phyloP scores from a whole-genome alignment of 2,113 vertebrate genomes.

The Polyodon spathula region DNA sequence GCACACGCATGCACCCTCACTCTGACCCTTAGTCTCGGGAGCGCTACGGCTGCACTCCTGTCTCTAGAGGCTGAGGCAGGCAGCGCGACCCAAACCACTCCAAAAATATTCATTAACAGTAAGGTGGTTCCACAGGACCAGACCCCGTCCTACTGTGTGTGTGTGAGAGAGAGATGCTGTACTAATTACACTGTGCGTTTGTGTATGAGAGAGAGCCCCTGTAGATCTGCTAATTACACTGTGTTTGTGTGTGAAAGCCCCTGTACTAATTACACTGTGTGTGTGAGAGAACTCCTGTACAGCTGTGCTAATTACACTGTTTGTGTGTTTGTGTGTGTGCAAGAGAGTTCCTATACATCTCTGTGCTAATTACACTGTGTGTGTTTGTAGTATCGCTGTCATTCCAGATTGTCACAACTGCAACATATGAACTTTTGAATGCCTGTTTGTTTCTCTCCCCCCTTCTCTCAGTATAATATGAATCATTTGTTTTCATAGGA shows the following conservation, averaged over 20 bases:
- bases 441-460: conserved; percentile 14
- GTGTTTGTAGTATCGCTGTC: conserved; percentile 19
- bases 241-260: background rate
- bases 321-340: background rate
- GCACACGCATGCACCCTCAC: too few species aligned
- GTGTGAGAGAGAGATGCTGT: conserved; percentile 8
- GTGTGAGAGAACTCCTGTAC: too few species aligned
- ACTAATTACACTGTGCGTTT: conserved; percentile 31
- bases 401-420: background rate
- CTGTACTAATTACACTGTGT: conserved; percentile 25
- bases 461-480: conserved; percentile 29
- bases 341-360: conserved; percentile 16
- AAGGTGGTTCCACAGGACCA: too few species aligned
- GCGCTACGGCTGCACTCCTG: too few species aligned
- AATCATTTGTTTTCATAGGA: conserved; percentile 47
- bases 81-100: too few species aligned
- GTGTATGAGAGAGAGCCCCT: too few species aligned
- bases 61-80: too few species aligned
- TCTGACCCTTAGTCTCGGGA: too few species aligned
- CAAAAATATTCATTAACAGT: too few species aligned
- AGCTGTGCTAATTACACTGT: conserved; percentile 14
- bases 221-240: conserved; percentile 18
- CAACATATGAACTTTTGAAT: background rate
- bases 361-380: conserved; percentile 24
- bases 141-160: too few species aligned